Percentiles rank a stretch among this genome's conserved stretches.
Conservation (phyloP, 2,113 vertebrate species). For the Prinia subflava region DNA sequence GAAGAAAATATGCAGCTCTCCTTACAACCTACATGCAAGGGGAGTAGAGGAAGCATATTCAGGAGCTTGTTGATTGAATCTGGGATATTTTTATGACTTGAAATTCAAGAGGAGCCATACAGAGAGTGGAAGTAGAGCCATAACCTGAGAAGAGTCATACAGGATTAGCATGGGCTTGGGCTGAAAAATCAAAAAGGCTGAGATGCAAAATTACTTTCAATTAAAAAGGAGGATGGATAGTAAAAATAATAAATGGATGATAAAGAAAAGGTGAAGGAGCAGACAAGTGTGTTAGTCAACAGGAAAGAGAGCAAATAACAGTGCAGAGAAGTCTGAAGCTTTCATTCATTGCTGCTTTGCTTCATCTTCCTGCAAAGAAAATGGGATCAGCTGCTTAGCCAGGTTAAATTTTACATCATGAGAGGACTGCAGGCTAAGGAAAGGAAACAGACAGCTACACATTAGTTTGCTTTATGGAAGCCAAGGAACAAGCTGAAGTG, state of each 20-base stretch:
- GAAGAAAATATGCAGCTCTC: not conserved
- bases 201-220: not conserved
- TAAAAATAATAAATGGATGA: not conserved
- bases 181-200: not conserved
- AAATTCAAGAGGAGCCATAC: not conserved
- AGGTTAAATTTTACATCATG: not conserved
- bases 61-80: not conserved
- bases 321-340: not conserved
- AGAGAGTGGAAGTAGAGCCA: not conserved
- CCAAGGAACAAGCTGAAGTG: not conserved
- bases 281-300: not conserved
- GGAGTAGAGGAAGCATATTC: not conserved
- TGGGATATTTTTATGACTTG: not conserved
- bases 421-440: not conserved
- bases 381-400: not conserved
- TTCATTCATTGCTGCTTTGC: not conserved
- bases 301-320: not conserved
- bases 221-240: not conserved
- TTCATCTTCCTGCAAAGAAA: not conserved
- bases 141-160: not conserved
- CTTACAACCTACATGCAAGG: fast-evolving
- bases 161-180: not conserved
- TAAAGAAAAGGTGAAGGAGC: not conserved
- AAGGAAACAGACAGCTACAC: not conserved
- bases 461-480: not conserved